Percentiles rank a stretch among this genome's conserved stretches.
Evolutionary conservation across 2,113 vertebrate species (phyloP).

Genomic region (Campylorhamphus procurvoides): DNA sequence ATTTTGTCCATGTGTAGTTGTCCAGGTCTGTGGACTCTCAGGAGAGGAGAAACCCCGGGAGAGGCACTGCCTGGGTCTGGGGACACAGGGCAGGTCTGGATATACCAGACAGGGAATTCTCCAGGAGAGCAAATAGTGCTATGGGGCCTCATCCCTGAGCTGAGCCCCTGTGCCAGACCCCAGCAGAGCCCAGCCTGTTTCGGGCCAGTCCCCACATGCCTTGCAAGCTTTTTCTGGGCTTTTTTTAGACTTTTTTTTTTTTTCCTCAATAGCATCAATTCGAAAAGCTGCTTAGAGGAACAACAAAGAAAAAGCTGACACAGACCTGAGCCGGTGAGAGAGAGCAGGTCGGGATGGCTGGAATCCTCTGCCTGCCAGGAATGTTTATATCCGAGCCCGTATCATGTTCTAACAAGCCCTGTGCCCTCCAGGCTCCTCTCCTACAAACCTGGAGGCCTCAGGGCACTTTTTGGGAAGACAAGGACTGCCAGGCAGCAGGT

Average conservation of each 20-base stretch:
- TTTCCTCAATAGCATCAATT: not conserved
- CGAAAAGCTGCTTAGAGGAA: slow-evolving; percentile 55
- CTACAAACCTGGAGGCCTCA: not conserved
- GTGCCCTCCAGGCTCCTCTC: not conserved
- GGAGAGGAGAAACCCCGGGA: not conserved
- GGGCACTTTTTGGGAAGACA: not conserved
- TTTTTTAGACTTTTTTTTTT: not conserved
- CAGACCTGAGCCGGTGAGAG: not conserved
- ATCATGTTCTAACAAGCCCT: not conserved
- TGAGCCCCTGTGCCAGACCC: not conserved
- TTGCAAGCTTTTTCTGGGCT: not conserved
- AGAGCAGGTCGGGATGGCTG: not conserved
- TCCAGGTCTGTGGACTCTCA: not conserved
- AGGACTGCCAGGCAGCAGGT: not conserved
- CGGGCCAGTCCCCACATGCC: not conserved
- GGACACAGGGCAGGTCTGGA: not conserved
- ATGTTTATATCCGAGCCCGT: not conserved
- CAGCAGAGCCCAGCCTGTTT: not conserved
- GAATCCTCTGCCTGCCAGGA: not conserved
- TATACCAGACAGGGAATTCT: not conserved
- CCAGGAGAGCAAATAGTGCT: not conserved
- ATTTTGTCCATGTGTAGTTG: fast-evolving
- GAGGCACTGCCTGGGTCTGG: not conserved
- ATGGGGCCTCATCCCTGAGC: not conserved
- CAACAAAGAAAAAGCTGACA: slow-evolving; percentile 69